Base-by-base conservation (phyloP, 1,140 invertebrate genomes). In the Panulirus ornatus region DNA sequence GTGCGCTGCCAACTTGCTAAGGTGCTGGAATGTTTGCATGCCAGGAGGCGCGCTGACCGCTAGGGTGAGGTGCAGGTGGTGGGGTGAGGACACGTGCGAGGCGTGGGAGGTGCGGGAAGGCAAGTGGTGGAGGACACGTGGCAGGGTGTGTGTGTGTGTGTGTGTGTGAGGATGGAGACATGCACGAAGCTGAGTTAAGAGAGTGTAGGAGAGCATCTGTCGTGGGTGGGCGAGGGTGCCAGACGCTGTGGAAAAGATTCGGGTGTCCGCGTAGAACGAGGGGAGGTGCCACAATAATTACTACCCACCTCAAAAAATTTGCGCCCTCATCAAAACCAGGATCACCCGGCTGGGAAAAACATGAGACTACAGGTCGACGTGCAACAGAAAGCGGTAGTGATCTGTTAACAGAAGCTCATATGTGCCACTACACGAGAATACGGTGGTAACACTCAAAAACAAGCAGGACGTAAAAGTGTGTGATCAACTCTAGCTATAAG, bases 361-460 rank as follows among this genome's bases (percentile, higher is more conserved):
- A 78, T 76, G 36, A 63, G 34, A 19, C 78, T 83, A 83, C 27
- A 8, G 66, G 87, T 75, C 87, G 70, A 44, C 70, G 87, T 88
- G 87, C 78, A 88, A 79, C 87, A 83, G 87, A 58, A 88, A 88
- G 87, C 87, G 27, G 63, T 63, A 66, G 84, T 86, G 84, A 58
- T 36, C 47, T 81, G 30, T 47, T 22, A 73, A 22, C 54, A 70
- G 5, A 88, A 27, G 54, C 47, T 16, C 19, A 66, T n/a, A n/a
- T n/a, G n/a, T n/a, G n/a, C n/a, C n/a, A n/a, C n/a, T n/a, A n/a
- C n/a, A n/a, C n/a, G n/a, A n/a, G n/a, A n/a, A n/a, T n/a, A n/a
- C n/a, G n/a, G n/a, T n/a, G n/a, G n/a, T n/a, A n/a, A n/a, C n/a
- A n/a, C n/a, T n/a, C n/a, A n/a, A n/a, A n/a, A n/a, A n/a, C n/a